These are phyloP conservation scores for Oxyura jamaicensis DNA, from an alignment of 2,113 vertebrate species.

Conservation along the genomic window DNA sequence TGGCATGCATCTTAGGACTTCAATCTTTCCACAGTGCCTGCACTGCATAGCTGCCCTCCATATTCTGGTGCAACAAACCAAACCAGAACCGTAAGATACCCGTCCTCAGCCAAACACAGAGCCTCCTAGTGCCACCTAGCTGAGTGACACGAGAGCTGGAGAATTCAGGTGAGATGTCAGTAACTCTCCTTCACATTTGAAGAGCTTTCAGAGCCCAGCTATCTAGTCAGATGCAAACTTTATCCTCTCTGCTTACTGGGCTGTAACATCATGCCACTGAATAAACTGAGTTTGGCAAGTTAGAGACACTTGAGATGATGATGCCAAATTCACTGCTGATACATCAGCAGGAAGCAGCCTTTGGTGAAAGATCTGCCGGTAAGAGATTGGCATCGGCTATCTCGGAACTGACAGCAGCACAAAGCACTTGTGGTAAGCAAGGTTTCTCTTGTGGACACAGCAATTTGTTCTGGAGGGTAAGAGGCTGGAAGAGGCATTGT, in stretches of 20 bases:
- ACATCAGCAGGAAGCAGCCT: neutral
- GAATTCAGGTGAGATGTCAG: neutral
- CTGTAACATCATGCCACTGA: neutral
- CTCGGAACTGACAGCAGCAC: neutral
- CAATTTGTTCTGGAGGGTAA: neutral
- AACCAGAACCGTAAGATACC: neutral
- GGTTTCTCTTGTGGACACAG: neutral
- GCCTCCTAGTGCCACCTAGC: slow-evolving; percentile 42
- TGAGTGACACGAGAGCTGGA: neutral
- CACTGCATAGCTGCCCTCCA: neutral
- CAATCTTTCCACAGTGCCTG: neutral
- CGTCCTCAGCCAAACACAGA: neutral
- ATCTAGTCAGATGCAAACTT: neutral
- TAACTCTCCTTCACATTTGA: neutral
- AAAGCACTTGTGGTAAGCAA: neutral
- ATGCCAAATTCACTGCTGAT: neutral
- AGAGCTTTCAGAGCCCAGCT: neutral
- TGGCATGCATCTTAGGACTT: neutral
- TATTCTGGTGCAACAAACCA: neutral
- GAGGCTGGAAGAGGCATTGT: neutral
- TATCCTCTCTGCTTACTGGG: neutral
- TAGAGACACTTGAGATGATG: neutral
- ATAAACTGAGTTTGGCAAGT: neutral
- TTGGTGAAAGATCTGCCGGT: neutral
- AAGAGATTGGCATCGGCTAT: neutral